Conservation (phyloP, 2,888 invertebrate genomes). For the Diarsia dahlii region DNA sequence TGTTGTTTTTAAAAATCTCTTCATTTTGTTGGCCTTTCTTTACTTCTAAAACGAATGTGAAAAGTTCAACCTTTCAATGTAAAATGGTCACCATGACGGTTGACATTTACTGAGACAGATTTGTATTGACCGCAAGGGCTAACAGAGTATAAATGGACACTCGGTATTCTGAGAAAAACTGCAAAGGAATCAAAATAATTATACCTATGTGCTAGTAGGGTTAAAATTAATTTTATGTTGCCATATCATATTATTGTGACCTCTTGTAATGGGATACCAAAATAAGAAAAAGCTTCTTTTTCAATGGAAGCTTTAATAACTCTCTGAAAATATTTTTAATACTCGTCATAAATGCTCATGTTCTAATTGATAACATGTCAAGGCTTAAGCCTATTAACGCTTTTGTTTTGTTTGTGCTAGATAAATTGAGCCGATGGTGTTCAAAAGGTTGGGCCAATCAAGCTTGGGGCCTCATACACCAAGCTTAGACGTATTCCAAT, state of each 20-base stretch:
- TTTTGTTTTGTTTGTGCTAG: conserved; percentile 42
- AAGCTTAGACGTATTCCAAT: conserved; percentile 41
- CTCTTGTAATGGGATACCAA: conserved; percentile 43
- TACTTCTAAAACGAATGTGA: conserved; percentile 56
- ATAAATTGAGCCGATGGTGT: conserved; percentile 43
- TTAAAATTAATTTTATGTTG: conserved; percentile 55
- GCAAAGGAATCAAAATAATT: conserved; percentile 63
- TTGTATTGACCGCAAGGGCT: conserved; percentile 65
- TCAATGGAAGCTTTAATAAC: conserved; percentile 17
- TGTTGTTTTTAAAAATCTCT: conserved; percentile 45
- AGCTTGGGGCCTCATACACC: conserved; percentile 37
- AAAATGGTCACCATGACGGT: conserved; percentile 64
- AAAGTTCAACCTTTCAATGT: conserved; percentile 56
- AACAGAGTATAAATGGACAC: conserved; percentile 58
- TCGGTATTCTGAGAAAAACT: conserved; percentile 63
- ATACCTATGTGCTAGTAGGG: conserved; percentile 61
- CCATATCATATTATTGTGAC: conserved; percentile 47
- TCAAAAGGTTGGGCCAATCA: conserved; percentile 50
- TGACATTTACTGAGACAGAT: conserved; percentile 67
- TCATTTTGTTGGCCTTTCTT: conserved; percentile 19
- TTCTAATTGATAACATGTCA: conserved; percentile 53
- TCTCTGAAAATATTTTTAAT: conserved; percentile 13
- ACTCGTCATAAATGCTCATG: conserved; percentile 21
- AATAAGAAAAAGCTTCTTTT: conserved; percentile 33
- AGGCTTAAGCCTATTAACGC: conserved; percentile 39